These are phyloP conservation scores for Drosophila tropicalis DNA, from an alignment of 1,140 invertebrate genomes.

Conservation along the genomic window DNA sequence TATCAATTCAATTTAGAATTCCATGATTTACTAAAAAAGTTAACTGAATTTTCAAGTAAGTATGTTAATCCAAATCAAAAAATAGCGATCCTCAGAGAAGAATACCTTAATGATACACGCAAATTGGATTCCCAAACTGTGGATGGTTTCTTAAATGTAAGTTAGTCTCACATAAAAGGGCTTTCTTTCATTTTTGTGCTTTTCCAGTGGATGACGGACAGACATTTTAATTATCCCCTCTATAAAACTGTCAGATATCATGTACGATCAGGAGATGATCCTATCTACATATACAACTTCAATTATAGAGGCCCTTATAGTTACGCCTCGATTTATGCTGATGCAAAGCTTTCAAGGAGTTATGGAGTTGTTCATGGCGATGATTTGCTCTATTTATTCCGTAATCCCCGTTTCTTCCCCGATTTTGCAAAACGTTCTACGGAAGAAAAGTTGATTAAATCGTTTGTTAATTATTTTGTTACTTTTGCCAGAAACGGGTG, in stretches of 20 bases:
- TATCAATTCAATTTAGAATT: constrained; percentile 66
- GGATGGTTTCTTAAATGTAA: constrained; percentile 69
- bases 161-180: constrained; percentile 3
- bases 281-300: constrained; percentile 62
- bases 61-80: constrained; percentile 15
- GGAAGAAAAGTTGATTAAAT: constrained; percentile 35
- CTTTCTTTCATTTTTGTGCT: background rate
- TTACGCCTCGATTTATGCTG: constrained; percentile 53
- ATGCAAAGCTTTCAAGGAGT: constrained; percentile 18
- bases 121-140: constrained; percentile 48
- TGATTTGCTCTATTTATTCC: constrained; percentile 68
- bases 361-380: constrained; percentile 70
- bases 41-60: constrained; percentile 53
- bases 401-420: constrained; percentile 54
- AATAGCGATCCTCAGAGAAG: constrained; percentile 44
- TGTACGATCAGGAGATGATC: constrained; percentile 39
- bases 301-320: constrained; percentile 53
- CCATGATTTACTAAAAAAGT: constrained; percentile 50
- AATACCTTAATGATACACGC: constrained; percentile 57
- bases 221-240: constrained; percentile 60
- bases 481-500: constrained; percentile 5
- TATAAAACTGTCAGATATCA: constrained; percentile 50
- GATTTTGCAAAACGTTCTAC: constrained; percentile 51
- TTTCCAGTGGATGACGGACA: constrained; percentile 54
- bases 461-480: constrained; percentile 37